Base-by-base conservation (phyloP, 2,113 vertebrate genomes). In the Stomatorhinus ivindoensis region DNA sequence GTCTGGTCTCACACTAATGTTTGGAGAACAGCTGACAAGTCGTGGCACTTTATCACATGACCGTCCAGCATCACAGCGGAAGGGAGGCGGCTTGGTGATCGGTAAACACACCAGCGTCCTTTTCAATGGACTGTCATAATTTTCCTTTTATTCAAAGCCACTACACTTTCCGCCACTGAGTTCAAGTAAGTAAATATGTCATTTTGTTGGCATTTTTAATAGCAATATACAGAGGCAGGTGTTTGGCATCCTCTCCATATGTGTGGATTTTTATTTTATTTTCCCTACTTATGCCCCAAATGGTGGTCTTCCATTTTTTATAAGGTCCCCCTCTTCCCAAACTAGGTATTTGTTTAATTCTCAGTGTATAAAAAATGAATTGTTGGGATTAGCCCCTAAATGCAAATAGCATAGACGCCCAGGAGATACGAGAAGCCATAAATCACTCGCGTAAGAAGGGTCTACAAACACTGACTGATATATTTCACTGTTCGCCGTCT, bases 381-480 rank as follows among this genome's bases (percentile, higher is more conserved):
- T 31, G 21, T 24, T 73, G 87, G 88, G 50, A 39, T 35, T 89
- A 82, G 48, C 88, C 21, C 88, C 27, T 39, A 24, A 69, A 82
- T 4, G 61, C 69, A n/a, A 31, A 53, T 42, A 3, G 27, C n/a
- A 35, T 53, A 39, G n/a, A 87, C 48, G 27, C 35, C 51, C 87
- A 87, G 44, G 44, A 50, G 13, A 55, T 51, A 15, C 17, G 17
- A 88, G 44, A 88, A 88, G 87, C 87, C 87, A 88, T 88, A 88
- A 88, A 80, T 69, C 61, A 88, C 65, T 35, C 27, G 39, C 17
- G 27, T 35, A 88, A 76, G 44, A 76, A 88, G 87, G 61, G 87
- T 69, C 48, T 76, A 24, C 44, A 73, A 24, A 50, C 65, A 55
- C 87, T 47, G 39, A 27, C 65, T 48, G 44, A 31, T 39, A 27